Base-by-base conservation (phyloP, 2,113 vertebrate species). In the Acanthochromis polyacanthus region DNA sequence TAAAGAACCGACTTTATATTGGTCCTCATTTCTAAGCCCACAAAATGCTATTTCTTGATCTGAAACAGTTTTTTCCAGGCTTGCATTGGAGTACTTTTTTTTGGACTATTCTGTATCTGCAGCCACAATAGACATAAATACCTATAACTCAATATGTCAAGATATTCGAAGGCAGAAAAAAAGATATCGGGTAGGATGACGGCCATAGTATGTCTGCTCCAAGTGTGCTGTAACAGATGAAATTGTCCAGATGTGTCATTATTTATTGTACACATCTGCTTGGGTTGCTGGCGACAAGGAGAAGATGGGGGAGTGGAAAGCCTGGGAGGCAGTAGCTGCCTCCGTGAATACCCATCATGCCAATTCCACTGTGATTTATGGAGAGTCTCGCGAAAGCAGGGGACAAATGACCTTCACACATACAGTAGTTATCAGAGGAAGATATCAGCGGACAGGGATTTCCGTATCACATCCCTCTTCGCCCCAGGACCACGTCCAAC, bases 331-430 rank as follows among this genome's bases (percentile, higher is more conserved):
- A 76, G 70, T 52, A 73, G 82, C 71, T 90, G 91, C 88, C 89
- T 86, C 83, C 20, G 64, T 71, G 88, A 92, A 93, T 92, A 91
- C 87, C 90, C 92, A 93, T 94, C 93, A 93, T 85, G 80, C 84
- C 93, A 91, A 87, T 93, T 93, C 91, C 78, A 80, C 83, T 63
- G 88, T 94, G 94, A 94, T 94, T 95, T 93, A 94, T 90, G 85
- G 89, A 84, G 80, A 80, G 72, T 81, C 78, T 75, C 63, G 71
- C 88, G 78, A 77, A 88, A 81, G 69, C 73, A 74, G 88, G 85
- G 88, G 86, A 91, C 88, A 84, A 91, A 91, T 90, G 91, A 94
- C 93, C 93, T 94, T 93, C 91, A 93, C 92, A 89, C 86, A 71
- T 85, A 36, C 32, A 36, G 32, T 36, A 81, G 86, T 89, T 91